Conservation (phyloP, 2,113 vertebrate genomes). For the Chauna torquata region DNA sequence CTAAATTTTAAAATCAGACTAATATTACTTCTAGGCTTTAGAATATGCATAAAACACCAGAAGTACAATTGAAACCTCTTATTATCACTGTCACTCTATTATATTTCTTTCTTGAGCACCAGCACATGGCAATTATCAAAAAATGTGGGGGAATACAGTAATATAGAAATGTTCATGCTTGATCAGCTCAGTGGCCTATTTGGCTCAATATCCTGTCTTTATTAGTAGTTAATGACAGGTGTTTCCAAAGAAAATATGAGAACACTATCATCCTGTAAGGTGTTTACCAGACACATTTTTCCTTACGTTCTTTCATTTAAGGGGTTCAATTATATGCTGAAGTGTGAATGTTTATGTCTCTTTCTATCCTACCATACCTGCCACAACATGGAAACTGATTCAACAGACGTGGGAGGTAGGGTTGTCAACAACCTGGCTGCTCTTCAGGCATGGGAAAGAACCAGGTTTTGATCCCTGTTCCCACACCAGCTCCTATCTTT, state of each 20-base stretch:
- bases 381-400: not conserved
- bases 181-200: not conserved
- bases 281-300: not conserved
- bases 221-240: not conserved
- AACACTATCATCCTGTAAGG: not conserved
- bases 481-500: not conserved
- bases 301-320: not conserved
- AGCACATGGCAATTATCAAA: not conserved
- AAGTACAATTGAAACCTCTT: not conserved
- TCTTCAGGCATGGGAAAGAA: not conserved
- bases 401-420: not conserved
- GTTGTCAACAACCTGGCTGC: not conserved
- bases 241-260: not conserved
- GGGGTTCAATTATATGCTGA: not conserved
- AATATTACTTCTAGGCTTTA: not conserved
- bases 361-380: not conserved
- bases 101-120: not conserved
- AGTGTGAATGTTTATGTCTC: not conserved
- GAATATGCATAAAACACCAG: not conserved
- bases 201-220: not conserved
- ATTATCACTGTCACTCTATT: not conserved
- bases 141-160: not conserved
- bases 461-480: not conserved
- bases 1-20: slow-evolving; percentile 7
- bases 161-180: not conserved